Conservation (phyloP, 2,113 vertebrate species). For the Rhabdomys dilectus region DNA sequence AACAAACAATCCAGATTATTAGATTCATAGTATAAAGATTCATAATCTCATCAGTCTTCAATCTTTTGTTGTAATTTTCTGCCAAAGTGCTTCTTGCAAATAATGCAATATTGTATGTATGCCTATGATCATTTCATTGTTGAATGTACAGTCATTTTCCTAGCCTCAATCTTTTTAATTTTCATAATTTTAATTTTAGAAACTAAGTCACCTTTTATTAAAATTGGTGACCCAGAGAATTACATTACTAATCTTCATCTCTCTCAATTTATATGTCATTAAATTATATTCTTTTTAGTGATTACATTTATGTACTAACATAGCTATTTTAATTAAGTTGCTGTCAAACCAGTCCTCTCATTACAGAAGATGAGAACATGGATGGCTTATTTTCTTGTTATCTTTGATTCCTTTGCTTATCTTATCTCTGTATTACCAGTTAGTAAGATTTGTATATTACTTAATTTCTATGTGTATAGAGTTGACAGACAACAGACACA, state of each 20-base stretch:
- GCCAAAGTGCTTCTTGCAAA: neutral
- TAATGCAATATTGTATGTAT: neutral
- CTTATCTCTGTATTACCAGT: neutral
- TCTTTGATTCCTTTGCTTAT: neutral
- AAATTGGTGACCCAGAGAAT: neutral
- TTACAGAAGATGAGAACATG: neutral
- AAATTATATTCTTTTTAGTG: neutral
- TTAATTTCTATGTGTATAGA: neutral
- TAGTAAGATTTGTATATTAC: neutral
- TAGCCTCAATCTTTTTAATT: neutral
- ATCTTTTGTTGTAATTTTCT: neutral
- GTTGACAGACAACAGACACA: neutral
- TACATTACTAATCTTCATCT: neutral
- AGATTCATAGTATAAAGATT: neutral
- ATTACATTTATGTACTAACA: neutral
- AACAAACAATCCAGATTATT: neutral
- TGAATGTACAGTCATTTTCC: neutral
- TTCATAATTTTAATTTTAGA: neutral
- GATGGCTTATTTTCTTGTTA: neutral
- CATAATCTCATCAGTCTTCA: neutral
- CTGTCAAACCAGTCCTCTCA: neutral
- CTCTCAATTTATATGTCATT: neutral
- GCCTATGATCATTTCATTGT: neutral
- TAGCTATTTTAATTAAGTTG: slow-evolving; percentile 23
- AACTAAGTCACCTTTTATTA: neutral